Evolutionary conservation across 1,140 invertebrate genomes (phyloP), one percentile per base, ranked within the genome.

Genomic region (Rhysida immarginata): DNA sequence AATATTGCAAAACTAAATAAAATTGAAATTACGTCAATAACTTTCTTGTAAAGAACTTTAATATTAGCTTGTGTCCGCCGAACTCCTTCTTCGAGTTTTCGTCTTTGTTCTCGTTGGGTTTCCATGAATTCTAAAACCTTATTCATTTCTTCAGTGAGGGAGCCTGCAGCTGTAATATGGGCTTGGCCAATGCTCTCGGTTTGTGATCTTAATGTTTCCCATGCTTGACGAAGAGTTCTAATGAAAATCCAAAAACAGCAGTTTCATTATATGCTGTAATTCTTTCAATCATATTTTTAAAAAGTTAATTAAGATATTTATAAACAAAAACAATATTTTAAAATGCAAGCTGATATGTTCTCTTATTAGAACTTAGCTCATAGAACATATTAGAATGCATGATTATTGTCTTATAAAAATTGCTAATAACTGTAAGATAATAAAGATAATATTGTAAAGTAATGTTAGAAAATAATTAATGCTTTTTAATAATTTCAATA

Each of bases 11-110:
- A n/a, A n/a, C n/a, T n/a, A n/a, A n/a, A n/a, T n/a, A n/a, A n/a
- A n/a, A n/a, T n/a, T n/a, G n/a, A n/a, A 35, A 8, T 51, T 26
- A 51, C 51, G 2, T 54, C 53, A 21, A 44, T 3, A 3, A 42
- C 27, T 44, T 44, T 54, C 24, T 54, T 54, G 43, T 44, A 45
- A 16, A 35, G 53, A 43, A 24, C 41, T 45, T 54, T 54, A 8
- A 54, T 35, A 13, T 44, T 54, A 8, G 27, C 16, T 35, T 54
- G 53, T 16, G 2, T 2, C 25, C 23, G 20, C 25, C 53, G 5
- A 44, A 54, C 43, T 23, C 26, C 21, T 24, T 54, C 42, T 45
- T 54, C 53, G 2, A 54, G n/a, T 25, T 26, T 21, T 24, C 41
- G 20, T 23, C 23, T 43, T 26, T 44, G 53, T 18, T 54, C 53